Evolutionary conservation across 2,888 invertebrate genomes (phyloP).

Genomic region (Crepidodera aurea): DNA sequence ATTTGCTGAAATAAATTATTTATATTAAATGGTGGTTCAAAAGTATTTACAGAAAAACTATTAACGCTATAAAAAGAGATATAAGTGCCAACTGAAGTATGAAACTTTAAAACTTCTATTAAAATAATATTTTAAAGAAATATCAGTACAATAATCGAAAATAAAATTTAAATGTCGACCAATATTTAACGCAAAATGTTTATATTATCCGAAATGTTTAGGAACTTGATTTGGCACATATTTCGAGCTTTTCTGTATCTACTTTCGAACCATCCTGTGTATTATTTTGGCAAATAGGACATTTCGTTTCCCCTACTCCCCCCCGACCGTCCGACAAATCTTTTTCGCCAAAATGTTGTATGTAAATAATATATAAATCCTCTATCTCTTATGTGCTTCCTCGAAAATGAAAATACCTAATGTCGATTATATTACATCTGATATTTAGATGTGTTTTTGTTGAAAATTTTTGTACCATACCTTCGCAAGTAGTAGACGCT

Average conservation of each 20-base stretch:
- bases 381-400: conserved; percentile 55
- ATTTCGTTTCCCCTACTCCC: conserved; percentile 11
- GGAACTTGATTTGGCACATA: no score
- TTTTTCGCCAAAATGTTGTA: conserved; percentile 43
- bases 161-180: no score
- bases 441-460: conserved; percentile 42
- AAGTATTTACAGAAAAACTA: no score
- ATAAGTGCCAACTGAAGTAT: no score
- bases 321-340: conserved; percentile 35
- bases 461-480: conserved; percentile 48
- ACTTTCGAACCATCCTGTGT: not conserved
- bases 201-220: no score
- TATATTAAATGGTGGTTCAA: no score
- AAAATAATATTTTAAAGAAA: no score
- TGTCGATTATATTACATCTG: conserved; percentile 49
- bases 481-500: conserved; percentile 47
- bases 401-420: conserved; percentile 39
- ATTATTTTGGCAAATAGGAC: conserved; percentile 14
- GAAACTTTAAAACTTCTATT: no score
- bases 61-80: no score
- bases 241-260: no score
- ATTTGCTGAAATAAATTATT: conserved; percentile 13
- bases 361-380: conserved; percentile 38
- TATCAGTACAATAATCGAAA: no score
- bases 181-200: no score